These are phyloP conservation scores for Sebastes trivittatus DNA, from an alignment of 2,797 vertebrate species.

Conservation along the genomic window DNA sequence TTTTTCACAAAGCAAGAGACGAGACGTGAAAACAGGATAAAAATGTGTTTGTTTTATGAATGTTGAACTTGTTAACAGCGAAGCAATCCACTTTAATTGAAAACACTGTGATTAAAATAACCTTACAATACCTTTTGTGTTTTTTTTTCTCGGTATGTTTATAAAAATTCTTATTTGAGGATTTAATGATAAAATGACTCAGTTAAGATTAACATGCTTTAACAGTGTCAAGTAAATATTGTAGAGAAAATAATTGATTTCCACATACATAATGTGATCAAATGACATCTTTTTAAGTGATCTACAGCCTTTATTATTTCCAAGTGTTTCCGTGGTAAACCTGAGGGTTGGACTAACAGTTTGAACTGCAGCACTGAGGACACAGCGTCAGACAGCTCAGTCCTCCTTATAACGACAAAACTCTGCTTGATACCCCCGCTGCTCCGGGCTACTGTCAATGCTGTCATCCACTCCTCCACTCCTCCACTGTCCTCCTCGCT, in stretches of 20 bases:
- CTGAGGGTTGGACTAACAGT: conserved; percentile 18
- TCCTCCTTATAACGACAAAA: conserved; percentile 41
- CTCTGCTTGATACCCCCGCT: conserved; percentile 46
- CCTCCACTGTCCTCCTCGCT: conserved; percentile 22
- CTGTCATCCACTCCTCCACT: conserved; percentile 31
- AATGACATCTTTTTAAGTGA: background rate
- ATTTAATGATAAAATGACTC: background rate
- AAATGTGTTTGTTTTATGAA: background rate
- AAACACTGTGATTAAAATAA: background rate
- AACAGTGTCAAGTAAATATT: background rate
- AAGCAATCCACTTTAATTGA: background rate
- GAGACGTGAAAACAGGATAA: background rate
- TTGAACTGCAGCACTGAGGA: conserved; percentile 29
- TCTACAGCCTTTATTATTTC: conserved; percentile 2
- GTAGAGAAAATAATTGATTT: background rate
- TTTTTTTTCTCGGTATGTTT: background rate
- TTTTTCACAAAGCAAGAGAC: background rate
- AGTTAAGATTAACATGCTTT: background rate
- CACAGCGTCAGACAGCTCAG: conserved; percentile 23
- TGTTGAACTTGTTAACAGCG: background rate
- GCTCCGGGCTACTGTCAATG: conserved; percentile 56
- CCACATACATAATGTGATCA: background rate
- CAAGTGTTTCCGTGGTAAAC: background rate
- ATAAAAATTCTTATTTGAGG: background rate
- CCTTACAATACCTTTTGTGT: background rate